Conservation (phyloP, 2,113 vertebrate genomes). For the Piaya cayana region DNA sequence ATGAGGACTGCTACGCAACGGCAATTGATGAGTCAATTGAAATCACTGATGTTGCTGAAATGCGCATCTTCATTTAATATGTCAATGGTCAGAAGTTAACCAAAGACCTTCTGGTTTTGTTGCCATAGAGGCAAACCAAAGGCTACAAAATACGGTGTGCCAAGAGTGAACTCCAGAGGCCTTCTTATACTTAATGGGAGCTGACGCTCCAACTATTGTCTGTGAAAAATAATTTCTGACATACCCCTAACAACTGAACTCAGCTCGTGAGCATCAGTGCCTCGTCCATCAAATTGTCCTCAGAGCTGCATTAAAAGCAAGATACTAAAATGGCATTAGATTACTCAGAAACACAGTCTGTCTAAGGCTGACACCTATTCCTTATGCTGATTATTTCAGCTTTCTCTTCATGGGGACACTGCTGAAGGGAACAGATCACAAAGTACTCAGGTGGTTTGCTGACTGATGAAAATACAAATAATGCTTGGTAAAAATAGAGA, state of each 20-base stretch:
- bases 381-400: constrained; percentile 6
- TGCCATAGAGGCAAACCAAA: constrained; percentile 9
- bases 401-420: background rate
- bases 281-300: constrained; percentile 45
- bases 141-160: background rate
- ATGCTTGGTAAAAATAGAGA: background rate
- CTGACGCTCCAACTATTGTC: constrained; percentile 6
- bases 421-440: background rate
- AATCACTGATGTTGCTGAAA: constrained; percentile 70
- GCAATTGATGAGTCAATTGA: constrained; percentile 77
- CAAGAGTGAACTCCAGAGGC: constrained; percentile 1
- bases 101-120: constrained; percentile 49
- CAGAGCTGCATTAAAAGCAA: constrained; percentile 36
- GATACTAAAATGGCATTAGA: constrained; percentile 49
- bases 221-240: constrained; percentile 48
- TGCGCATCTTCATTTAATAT: constrained; percentile 72
- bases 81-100: constrained; percentile 71
- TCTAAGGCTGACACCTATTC: constrained; percentile 30
- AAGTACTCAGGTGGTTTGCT: background rate
- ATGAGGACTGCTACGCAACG: constrained; percentile 55
- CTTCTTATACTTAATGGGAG: background rate
- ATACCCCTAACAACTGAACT: constrained; percentile 20
- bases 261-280: background rate
- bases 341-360: constrained; percentile 15
- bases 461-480: background rate